These are phyloP conservation scores for Tokudaia tokunoshimensis DNA, from an alignment of 2,797 vertebrate genomes.

Conservation along the genomic window DNA sequence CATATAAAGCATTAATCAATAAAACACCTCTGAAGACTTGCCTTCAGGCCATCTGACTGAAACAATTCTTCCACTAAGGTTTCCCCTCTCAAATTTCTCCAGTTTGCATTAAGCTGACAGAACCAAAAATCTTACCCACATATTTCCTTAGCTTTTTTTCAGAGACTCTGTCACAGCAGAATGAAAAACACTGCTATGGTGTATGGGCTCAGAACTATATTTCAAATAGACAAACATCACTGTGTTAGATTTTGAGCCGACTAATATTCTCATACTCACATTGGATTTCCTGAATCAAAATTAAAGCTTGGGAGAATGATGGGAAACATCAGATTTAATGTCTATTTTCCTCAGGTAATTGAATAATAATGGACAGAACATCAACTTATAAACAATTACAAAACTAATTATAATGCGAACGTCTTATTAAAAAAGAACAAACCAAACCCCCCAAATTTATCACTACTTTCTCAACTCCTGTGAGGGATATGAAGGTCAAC, in stretches of 20 bases:
- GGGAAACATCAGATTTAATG: background rate
- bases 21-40: background rate
- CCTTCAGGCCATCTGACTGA: too few relatives aligned
- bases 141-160: background rate
- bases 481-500: background rate
- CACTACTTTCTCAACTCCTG: background rate
- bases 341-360: background rate
- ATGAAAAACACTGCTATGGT: background rate
- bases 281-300: background rate
- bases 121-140: background rate
- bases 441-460: background rate
- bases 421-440: background rate
- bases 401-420: background rate
- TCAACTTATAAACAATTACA: conserved; percentile 30
- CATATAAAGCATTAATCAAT: background rate
- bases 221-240: background rate
- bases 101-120: background rate
- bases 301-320: background rate
- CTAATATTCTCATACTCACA: background rate
- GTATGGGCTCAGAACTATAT: background rate
- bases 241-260: background rate
- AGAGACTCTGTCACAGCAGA: background rate
- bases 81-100: background rate
- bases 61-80: background rate
- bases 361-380: background rate